These are phyloP conservation scores for Lingula anatina DNA, from an alignment of 2,888 invertebrate genomes.

Conservation along the genomic window DNA sequence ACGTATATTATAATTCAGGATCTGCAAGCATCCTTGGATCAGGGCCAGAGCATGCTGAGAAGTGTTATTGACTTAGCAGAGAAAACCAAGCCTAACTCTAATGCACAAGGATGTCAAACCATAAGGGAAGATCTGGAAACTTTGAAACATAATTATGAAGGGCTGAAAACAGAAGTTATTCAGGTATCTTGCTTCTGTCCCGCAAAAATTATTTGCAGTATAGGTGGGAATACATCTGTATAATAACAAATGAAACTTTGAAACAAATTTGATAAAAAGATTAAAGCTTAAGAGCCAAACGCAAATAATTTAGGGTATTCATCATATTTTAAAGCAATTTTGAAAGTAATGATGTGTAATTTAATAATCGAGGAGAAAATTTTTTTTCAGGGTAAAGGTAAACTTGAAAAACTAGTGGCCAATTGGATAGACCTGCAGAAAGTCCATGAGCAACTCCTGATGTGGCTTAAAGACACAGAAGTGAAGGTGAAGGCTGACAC, in stretches of 20 bases:
- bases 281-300: too few species aligned
- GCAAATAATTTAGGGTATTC: too few species aligned
- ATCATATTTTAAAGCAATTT: too few species aligned
- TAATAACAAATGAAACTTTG: too few species aligned
- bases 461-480: slow-evolving; percentile 85
- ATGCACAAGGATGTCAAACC: slow-evolving; percentile 78
- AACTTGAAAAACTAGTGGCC: slow-evolving; percentile 67
- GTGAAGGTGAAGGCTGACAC: slow-evolving; percentile 78
- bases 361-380: too few species aligned
- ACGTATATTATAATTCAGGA: slow-evolving; percentile 56
- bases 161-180: slow-evolving; percentile 71
- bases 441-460: slow-evolving; percentile 65
- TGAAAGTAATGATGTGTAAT: too few species aligned
- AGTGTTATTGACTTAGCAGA: slow-evolving; percentile 80
- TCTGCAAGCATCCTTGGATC: slow-evolving; percentile 84
- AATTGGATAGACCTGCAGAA: slow-evolving; percentile 85
- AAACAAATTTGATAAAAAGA: too few species aligned
- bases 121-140: slow-evolving; percentile 89
- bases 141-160: slow-evolving; percentile 84
- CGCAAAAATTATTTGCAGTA: too few species aligned
- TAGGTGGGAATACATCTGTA: too few species aligned
- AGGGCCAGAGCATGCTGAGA: slow-evolving; percentile 76
- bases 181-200: too few species aligned
- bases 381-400: too few species aligned
- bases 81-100: slow-evolving; percentile 87